Evolutionary conservation across 2,113 vertebrate species (phyloP), one percentile per base, ranked within the genome.

Genomic region (Riparia riparia): DNA sequence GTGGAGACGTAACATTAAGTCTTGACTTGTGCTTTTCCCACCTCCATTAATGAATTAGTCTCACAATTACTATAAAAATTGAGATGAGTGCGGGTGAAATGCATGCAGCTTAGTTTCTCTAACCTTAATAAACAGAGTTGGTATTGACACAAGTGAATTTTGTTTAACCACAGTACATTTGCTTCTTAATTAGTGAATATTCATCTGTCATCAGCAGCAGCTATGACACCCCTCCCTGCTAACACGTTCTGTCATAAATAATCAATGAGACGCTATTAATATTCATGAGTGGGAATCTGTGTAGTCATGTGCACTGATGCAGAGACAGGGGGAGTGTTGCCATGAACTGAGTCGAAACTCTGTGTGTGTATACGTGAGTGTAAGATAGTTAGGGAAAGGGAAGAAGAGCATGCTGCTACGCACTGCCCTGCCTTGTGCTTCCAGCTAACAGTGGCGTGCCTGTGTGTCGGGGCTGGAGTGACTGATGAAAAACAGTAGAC

Each of bases 271-370:
- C 66, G 28, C 85, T 97, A 98, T 98, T 98, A 98, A 98, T 99
- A 99, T 99, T 99, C 99, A 99, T 99, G 98, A 99, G 98, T 96
- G 98, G 98, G 98, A 98, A 97, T 98, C 98, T 97, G 98, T 97
- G 98, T 98, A 98, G 98, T 99, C 98, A 99, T 99, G 99, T 99
- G 99, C 98, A 98, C 97, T 96, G 97, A 98, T 98, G 98, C 98
- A 92, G 97, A 97, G 98, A 98, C 97, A 97, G 98, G 99, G 99
- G 99, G 99, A 98, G 99, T 99, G 99, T 99, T 99, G 98, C 97
- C 94, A 98, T 93, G 98, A 99, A 98, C 98, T 98, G 98, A 98
- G 98, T 98, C 98, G 98, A 98, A 99, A 99, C 98, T 99, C 98
- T 95, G 96, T 97, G 97, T 95, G 96, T 97, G 98, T 97, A 95